Evolutionary conservation across 2,113 vertebrate genomes (phyloP).

Genomic region (Sceloporus undulatus): DNA sequence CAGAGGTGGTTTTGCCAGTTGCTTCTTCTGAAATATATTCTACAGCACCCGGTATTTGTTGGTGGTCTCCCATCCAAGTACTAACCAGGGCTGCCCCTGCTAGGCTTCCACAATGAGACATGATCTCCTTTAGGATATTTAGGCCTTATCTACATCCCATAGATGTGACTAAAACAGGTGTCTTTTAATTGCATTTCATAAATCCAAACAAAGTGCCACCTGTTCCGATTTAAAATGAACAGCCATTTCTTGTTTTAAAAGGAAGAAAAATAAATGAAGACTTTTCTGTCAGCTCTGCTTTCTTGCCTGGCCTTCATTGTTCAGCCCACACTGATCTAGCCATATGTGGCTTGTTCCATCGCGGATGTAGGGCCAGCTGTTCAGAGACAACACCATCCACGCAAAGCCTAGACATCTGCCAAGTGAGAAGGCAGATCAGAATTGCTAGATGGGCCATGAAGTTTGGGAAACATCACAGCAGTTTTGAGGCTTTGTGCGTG

Average conservation of each 20-base stretch:
- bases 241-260: accelerated
- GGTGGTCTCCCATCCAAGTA: too few relatives aligned
- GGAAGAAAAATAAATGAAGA: accelerated
- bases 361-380: accelerated
- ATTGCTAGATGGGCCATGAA: neutral
- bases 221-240: neutral
- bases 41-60: too few relatives aligned
- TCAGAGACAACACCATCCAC: neutral
- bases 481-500: too few relatives aligned
- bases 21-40: too few relatives aligned
- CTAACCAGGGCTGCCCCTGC: too few relatives aligned
- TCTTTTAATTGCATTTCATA: neutral
- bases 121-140: too few relatives aligned
- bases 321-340: neutral
- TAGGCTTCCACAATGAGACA: too few relatives aligned
- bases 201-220: accelerated
- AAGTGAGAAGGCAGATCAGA: accelerated
- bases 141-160: neutral
- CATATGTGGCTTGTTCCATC: accelerated
- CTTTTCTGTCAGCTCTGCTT: neutral
- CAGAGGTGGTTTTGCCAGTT: too few relatives aligned
- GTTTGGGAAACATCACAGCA: too few relatives aligned
- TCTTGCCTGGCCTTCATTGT: neutral
- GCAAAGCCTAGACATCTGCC: neutral
- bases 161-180: neutral